Conservation (phyloP, 2,888 invertebrate species). For the Podabrus alpinus region DNA sequence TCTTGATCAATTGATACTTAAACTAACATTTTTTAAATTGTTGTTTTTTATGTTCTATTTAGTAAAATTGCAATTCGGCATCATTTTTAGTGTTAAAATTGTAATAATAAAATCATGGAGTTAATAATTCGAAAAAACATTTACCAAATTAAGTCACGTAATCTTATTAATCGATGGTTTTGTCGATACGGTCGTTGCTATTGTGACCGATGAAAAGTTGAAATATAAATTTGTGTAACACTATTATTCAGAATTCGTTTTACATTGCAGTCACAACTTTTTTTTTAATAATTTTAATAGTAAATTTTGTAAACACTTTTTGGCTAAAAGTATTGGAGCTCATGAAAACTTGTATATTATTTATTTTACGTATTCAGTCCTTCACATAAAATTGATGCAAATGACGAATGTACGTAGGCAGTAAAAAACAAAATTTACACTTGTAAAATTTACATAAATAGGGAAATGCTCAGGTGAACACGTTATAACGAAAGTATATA, state of each 20-base stretch:
- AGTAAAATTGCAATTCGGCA: neutral
- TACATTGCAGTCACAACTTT: neutral
- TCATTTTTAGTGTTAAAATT: neutral
- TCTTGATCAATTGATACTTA: neutral
- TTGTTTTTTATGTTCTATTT: neutral
- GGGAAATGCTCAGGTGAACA: slow-evolving; percentile 15
- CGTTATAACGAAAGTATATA: slow-evolving; percentile 11
- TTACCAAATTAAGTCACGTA: neutral
- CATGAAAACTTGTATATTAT: slow-evolving; percentile 8
- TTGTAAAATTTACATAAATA: slow-evolving; percentile 27
- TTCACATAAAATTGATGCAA: slow-evolving; percentile 24
- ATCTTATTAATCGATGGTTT: neutral
- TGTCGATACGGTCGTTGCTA: neutral
- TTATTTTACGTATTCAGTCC: slow-evolving; percentile 8
- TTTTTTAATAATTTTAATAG: neutral
- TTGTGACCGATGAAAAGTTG: neutral
- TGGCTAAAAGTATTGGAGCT: neutral
- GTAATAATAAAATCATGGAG: neutral
- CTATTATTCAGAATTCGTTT: neutral
- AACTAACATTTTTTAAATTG: neutral
- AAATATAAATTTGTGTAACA: neutral
- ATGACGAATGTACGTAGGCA: slow-evolving; percentile 7
- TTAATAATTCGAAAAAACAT: neutral
- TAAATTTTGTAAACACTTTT: neutral
- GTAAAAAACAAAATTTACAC: slow-evolving; percentile 30